Percentiles rank a stretch among this genome's conserved stretches.
Evolutionary conservation across 2,888 invertebrate species (phyloP).

Genomic region (Phasia obesa): DNA sequence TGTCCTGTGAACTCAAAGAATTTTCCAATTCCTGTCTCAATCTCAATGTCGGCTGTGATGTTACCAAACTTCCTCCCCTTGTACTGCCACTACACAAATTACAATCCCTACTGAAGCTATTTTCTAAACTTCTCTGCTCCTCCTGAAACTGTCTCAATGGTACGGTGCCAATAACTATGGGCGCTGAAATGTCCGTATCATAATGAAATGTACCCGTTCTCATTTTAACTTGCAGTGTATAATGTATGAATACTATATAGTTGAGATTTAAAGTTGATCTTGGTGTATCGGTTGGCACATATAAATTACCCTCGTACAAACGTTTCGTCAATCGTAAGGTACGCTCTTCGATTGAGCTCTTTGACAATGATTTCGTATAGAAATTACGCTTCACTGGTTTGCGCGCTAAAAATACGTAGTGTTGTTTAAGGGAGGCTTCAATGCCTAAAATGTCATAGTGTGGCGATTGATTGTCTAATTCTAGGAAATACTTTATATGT

Average conservation of each 20-base stretch:
- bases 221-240: slow-evolving; percentile 77
- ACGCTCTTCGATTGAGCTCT: slow-evolving; percentile 75
- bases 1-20: slow-evolving; percentile 62
- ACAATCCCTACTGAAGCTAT: slow-evolving; percentile 39
- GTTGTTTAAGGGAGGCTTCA: slow-evolving; percentile 78
- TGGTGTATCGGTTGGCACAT: slow-evolving; percentile 86
- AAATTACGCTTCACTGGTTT: slow-evolving; percentile 79
- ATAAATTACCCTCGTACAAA: slow-evolving; percentile 84
- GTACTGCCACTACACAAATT: slow-evolving; percentile 41
- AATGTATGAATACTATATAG: slow-evolving; percentile 79
- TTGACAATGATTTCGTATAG: slow-evolving; percentile 76
- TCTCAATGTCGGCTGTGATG: slow-evolving; percentile 64
- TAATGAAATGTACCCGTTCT: slow-evolving; percentile 79
- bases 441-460: slow-evolving; percentile 77
- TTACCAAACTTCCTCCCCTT: slow-evolving; percentile 52
- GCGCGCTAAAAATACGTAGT: slow-evolving; percentile 78
- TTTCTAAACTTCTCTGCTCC: slow-evolving; percentile 28
- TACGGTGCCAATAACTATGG: slow-evolving; percentile 77
- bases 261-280: slow-evolving; percentile 85
- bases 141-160: slow-evolving; percentile 74
- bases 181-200: slow-evolving; percentile 77
- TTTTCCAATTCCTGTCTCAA: slow-evolving; percentile 49
- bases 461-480: slow-evolving; percentile 86
- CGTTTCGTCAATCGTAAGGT: slow-evolving; percentile 77
- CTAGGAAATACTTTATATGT: slow-evolving; percentile 86